Base-by-base conservation (phyloP, 2,888 invertebrate genomes). In the Ganaspis brasiliensis region DNA sequence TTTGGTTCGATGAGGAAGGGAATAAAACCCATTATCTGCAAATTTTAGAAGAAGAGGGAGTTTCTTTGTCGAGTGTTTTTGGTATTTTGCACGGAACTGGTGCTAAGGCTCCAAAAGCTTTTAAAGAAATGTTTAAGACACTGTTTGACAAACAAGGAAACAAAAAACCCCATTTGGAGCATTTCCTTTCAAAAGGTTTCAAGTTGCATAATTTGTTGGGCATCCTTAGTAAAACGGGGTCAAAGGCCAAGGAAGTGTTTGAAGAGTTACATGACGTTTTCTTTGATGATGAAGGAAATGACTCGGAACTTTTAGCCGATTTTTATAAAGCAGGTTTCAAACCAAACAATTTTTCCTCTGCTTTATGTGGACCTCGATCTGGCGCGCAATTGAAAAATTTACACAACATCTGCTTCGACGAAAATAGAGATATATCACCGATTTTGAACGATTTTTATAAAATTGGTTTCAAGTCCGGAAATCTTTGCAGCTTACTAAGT, bases 221-320 rank as follows among this genome's bases (percentile, higher is more conserved):
- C 80, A 86, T 88, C 81, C 83, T 79, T 14, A 16, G 14, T 0
- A 49, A 49, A 49, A 16, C 49, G n/a, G 72, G 87, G 78, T 78
- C 80, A 70, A 83, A 84, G 73, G 84, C 84, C 78, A 61, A 84
- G 63, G 79, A 80, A 79, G 80, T 83, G 77, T 87, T 88, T 81
- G 84, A 87, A 84, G 83, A 84, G 78, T 85, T 88, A 79, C 85
- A 84, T 84, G 78, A 85, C 75, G 77, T 84, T 74, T 87, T 84
- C 81, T 86, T 89, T 83, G 82, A 86, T 84, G 75, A 74, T 9
- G 1, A 84, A 70, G 86, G 84, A 76, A 84, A 83, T 76, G 82
- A 74, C 56, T 57, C 75, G 0, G 31, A 55, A 1, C 61, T 72
- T 16, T 12, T 71, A n/a, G 24, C 61, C 31, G 61, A 75, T 63